Base-by-base conservation (phyloP, 2,113 vertebrate species). In the Apteryx mantelli region DNA sequence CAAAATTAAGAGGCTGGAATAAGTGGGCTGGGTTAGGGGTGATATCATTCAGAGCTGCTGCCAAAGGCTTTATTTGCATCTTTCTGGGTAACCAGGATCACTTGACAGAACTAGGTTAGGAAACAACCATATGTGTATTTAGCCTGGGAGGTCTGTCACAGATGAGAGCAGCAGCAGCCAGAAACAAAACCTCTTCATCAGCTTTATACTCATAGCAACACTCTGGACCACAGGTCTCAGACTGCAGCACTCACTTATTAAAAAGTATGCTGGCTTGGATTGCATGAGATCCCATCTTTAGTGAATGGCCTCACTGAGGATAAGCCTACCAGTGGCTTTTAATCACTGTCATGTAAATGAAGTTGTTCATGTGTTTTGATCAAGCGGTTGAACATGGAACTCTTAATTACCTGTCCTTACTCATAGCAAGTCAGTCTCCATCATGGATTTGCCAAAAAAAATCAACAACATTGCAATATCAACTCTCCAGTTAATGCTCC, bases 81-180 rank as follows among this genome's bases (percentile, higher is more conserved):
- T 38, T 38, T 84, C 95, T 97, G 86, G 80, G 83, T 90, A 92
- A 86, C 93, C 86, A 89, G 89, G 83, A 87, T 68, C 77, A 20
- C 81, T 95, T 95, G 94, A 95, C 94, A 95, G 96, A 96, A 91
- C 91, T 94, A 66, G 91, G 89, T 92, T 92, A 92, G 93, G 93
- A 94, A 96, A 81, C 32, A 82, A 82, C 94, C 91, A 76, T 96
- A 87, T 94, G 95, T 79, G 74, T 95, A 55, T 95, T 95, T 96
- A 92, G 96, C 94, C 93, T 94, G 74, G 56, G 89, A 95, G 81
- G 82, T 78, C 44, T 83, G 42, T 92, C 91, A 76, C 96, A 97
- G 95, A 92, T 94, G 91, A 92, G 81, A 92, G 60, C 61, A 94
- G 86, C 73, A 91, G 93, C 93, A 93, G 86, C 55, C 55, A 89